phyloP scores from a whole-genome alignment of 1,140 invertebrate species.

The Micrasema longulum region DNA sequence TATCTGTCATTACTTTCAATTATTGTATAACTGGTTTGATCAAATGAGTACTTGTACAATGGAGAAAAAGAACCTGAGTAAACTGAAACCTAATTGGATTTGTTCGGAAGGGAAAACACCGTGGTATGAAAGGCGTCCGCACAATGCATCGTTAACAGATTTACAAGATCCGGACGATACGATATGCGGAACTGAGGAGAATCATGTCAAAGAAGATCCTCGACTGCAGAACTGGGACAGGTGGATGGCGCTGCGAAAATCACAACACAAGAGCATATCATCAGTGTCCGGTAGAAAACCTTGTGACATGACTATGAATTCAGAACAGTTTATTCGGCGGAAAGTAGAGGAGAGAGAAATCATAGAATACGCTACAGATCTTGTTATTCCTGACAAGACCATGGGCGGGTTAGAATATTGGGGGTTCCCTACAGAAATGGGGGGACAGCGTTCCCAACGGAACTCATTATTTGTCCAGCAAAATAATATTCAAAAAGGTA shows the following conservation, averaged over 20 bases:
- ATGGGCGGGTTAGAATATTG: slow-evolving; percentile 56
- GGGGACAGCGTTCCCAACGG: slow-evolving; percentile 22
- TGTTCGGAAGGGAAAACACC: neutral
- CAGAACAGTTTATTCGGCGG: slow-evolving; percentile 54
- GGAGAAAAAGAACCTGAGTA: slow-evolving; percentile 5
- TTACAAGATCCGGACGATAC: neutral
- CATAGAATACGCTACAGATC: slow-evolving; percentile 49
- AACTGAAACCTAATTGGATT: slow-evolving; percentile 10
- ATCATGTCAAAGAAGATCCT: slow-evolving; percentile 44
- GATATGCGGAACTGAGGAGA: neutral
- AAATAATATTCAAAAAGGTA: slow-evolving; percentile 45
- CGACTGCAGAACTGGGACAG: slow-evolving; percentile 57
- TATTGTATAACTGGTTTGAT: too few relatives aligned
- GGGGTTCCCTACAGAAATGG: slow-evolving; percentile 44
- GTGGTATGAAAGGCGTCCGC: slow-evolving; percentile 8
- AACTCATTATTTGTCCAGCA: slow-evolving; percentile 40
- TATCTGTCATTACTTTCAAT: too few relatives aligned
- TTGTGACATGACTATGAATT: slow-evolving; percentile 55
- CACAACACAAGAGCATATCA: slow-evolving; percentile 41
- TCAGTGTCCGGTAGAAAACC: slow-evolving; percentile 40
- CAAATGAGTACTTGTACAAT: too few relatives aligned
- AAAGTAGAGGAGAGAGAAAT: slow-evolving; percentile 55
- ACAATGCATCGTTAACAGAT: slow-evolving; percentile 5
- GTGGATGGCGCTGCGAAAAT: slow-evolving; percentile 54
- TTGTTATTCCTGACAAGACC: neutral